Percentiles rank a stretch among this genome's conserved stretches.
Evolutionary conservation across 2,113 vertebrate species (phyloP).

Genomic region (Menidia beryllina): DNA sequence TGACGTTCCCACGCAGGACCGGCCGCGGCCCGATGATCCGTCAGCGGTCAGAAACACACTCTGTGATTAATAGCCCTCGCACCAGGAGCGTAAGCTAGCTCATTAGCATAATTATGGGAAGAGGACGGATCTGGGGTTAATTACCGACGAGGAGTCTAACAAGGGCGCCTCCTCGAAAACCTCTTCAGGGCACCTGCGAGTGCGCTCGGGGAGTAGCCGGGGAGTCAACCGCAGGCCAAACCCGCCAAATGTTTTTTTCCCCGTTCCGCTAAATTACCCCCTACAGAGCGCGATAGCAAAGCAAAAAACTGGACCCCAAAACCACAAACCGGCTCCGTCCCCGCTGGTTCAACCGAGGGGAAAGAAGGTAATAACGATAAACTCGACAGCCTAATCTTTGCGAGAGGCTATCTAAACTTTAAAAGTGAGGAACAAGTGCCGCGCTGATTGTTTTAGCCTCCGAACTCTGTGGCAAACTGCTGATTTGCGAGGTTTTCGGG

Average conservation of each 20-base stretch:
- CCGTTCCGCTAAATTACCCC: conserved; percentile 7
- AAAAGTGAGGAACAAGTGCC: too few relatives aligned
- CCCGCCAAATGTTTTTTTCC: conserved; percentile 18
- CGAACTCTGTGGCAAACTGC: conserved; percentile 53
- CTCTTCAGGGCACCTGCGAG: conserved; percentile 38
- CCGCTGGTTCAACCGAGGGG: too few relatives aligned
- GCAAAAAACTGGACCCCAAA: conserved; percentile 9
- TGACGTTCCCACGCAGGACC: not conserved
- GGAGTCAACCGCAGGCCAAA: conserved; percentile 33
- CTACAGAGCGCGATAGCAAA: not conserved
- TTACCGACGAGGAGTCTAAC: conserved; percentile 58
- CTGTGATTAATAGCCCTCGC: conserved; percentile 52
- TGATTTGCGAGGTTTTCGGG: conserved; percentile 60
- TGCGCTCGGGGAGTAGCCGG: conserved; percentile 39
- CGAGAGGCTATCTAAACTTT: too few relatives aligned
- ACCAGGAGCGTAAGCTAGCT: conserved; percentile 51
- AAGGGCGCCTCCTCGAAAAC: conserved; percentile 39
- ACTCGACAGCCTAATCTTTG: too few relatives aligned
- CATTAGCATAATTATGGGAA: conserved; percentile 62
- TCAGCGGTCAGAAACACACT: conserved; percentile 13
- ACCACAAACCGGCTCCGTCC: too few relatives aligned
- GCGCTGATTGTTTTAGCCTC: too few relatives aligned
- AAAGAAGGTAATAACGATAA: too few relatives aligned
- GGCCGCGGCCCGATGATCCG: not conserved
- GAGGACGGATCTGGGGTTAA: conserved; percentile 64